A percentile compares a stretch with the other conserved stretches of the same genome.
phyloP scores from a whole-genome alignment of 1,140 invertebrate species.

The Zaprionus tsacasi region DNA sequence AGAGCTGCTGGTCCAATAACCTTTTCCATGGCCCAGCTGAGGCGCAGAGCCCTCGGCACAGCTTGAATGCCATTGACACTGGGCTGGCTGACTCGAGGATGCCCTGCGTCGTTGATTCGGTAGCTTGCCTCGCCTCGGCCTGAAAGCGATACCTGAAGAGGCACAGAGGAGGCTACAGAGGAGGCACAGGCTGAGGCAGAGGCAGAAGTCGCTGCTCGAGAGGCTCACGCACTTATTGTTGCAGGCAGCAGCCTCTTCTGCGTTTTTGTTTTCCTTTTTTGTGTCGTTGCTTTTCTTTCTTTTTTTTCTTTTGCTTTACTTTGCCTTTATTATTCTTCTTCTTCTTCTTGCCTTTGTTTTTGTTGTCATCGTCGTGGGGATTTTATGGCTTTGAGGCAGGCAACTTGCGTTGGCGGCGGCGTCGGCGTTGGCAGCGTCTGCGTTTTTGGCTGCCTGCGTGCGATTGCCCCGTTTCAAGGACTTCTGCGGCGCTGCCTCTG shows the following conservation, averaged over 20 bases:
- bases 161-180: not conserved
- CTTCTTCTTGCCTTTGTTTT: slow-evolving; percentile 19
- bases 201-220: slow-evolving; percentile 65
- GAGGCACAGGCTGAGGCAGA: slow-evolving; percentile 2
- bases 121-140: slow-evolving; percentile 43
- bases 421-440: slow-evolving; percentile 46
- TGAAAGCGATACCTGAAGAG: slow-evolving; percentile 36
- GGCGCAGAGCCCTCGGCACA: slow-evolving; percentile 25
- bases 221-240: slow-evolving; percentile 67
- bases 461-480: slow-evolving; percentile 62
- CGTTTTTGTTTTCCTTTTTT: slow-evolving; percentile 30
- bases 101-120: slow-evolving; percentile 13
- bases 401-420: slow-evolving; percentile 53
- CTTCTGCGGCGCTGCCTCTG: slow-evolving; percentile 40
- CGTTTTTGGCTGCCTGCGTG: slow-evolving; percentile 53
- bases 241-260: slow-evolving; percentile 1
- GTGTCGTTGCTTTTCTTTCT: slow-evolving; percentile 6
- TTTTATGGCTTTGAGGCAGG: slow-evolving; percentile 68
- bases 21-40: slow-evolving; percentile 34
- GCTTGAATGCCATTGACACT: slow-evolving; percentile 75
- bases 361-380: slow-evolving; percentile 44
- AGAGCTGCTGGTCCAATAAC: slow-evolving; percentile 62
- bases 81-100: slow-evolving; percentile 37
- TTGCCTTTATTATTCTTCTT: slow-evolving; percentile 34
- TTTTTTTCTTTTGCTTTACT: slow-evolving; percentile 32